Percentiles rank a stretch among this genome's conserved stretches.
Evolutionary conservation across 2,113 vertebrate genomes (phyloP).

Genomic region (Cochlearius cochlearius): DNA sequence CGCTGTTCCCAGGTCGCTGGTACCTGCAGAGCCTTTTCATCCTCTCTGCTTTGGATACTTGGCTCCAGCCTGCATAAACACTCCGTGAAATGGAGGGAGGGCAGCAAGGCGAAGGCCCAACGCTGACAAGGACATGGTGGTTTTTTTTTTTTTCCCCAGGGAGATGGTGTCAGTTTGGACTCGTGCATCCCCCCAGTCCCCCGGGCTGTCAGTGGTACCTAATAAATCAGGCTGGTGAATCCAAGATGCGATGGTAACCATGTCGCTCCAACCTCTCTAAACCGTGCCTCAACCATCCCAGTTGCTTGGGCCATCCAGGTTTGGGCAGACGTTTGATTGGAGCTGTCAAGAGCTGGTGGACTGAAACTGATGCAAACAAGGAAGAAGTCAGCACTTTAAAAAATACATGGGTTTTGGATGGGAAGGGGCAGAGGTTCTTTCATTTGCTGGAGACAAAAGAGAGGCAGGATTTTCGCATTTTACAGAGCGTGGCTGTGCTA

Average conservation of each 20-base stretch:
- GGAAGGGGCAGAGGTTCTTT: background rate
- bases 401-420: background rate
- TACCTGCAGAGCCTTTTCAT: background rate
- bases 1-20: background rate
- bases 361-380: background rate
- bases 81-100: background rate
- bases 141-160: background rate
- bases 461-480: background rate
- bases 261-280: background rate
- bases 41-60: background rate
- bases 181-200: background rate
- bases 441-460: background rate
- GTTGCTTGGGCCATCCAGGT: background rate
- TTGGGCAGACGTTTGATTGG: background rate
- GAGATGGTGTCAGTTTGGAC: background rate
- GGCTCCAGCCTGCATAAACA: background rate
- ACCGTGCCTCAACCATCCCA: background rate
- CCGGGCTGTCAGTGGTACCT: background rate
- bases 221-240: background rate
- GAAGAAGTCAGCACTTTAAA: background rate
- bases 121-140: background rate
- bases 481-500: background rate
- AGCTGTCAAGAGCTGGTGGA: background rate
- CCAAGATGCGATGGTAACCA: background rate
- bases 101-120: background rate